These are phyloP conservation scores for Escarpia spicata DNA, from an alignment of 2,888 invertebrate species.

Conservation along the genomic window DNA sequence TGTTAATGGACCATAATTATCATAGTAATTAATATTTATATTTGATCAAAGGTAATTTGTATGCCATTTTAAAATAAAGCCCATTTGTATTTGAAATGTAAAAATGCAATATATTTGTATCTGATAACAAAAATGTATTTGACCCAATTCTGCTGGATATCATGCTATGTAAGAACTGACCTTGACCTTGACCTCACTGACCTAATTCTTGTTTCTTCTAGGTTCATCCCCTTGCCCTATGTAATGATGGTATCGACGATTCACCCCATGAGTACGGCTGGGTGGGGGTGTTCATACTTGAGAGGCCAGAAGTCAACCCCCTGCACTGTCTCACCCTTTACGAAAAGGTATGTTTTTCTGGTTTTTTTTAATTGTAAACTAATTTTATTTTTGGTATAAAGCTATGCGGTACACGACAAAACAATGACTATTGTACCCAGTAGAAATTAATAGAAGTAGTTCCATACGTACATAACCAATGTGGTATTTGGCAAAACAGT, in stretches of 20 bases:
- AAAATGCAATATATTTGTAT: no score
- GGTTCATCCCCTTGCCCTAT: slow-evolving; percentile 54
- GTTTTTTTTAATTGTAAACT: background rate
- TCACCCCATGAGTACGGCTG: slow-evolving; percentile 49
- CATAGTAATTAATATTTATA: no score
- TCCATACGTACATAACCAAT: no score
- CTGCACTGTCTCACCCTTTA: slow-evolving; percentile 49
- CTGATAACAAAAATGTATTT: no score
- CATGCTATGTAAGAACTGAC: background rate
- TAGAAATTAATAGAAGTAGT: no score
- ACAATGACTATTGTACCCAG: no score
- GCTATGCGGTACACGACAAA: background rate
- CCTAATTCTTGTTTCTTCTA: slow-evolving; percentile 38
- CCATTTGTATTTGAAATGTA: no score
- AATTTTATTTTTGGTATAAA: background rate
- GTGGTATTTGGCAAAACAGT: no score
- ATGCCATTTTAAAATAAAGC: no score
- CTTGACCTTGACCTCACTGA: background rate
- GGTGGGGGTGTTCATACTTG: slow-evolving; percentile 55
- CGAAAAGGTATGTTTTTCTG: slow-evolving; percentile 48
- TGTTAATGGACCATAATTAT: no score
- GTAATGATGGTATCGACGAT: slow-evolving; percentile 47
- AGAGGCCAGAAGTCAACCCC: slow-evolving; percentile 43
- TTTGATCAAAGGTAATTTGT: no score
- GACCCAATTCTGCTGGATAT: background rate